These are phyloP conservation scores for Ganaspis sp. DNA, from an alignment of 1,140 invertebrate genomes.

Conservation along the genomic window DNA sequence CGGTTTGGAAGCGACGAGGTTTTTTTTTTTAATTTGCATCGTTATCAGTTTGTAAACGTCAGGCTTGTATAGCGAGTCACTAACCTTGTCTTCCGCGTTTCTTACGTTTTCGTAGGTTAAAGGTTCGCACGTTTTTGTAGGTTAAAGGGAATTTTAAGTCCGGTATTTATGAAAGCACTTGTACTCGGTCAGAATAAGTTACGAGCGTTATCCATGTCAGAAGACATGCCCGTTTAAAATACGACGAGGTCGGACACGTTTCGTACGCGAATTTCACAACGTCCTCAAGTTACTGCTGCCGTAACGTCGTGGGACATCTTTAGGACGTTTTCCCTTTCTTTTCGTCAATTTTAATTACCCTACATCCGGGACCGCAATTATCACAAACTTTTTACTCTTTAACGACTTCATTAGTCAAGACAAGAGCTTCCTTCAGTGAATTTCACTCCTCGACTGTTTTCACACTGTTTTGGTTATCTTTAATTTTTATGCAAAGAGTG, in stretches of 20 bases:
- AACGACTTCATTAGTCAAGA: constrained; percentile 18
- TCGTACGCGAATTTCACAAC: constrained; percentile 57
- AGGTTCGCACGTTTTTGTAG: constrained; percentile 32
- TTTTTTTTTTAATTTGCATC: background rate
- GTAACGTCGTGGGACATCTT: constrained; percentile 55
- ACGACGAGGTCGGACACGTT: constrained; percentile 57
- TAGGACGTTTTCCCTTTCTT: constrained; percentile 43
- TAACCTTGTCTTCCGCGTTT: background rate
- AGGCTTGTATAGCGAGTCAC: background rate
- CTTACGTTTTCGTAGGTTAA: constrained; percentile 15
- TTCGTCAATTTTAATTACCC: constrained; percentile 25
- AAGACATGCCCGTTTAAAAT: constrained; percentile 59
- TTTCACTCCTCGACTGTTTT: background rate
- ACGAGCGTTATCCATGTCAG: constrained; percentile 59
- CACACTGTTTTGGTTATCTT: no score
- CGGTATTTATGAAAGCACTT: constrained; percentile 60
- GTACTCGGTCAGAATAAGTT: constrained; percentile 59
- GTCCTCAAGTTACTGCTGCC: constrained; percentile 54
- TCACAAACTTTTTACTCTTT: background rate
- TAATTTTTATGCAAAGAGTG: no score
- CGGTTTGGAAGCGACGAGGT: no score
- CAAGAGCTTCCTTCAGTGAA: background rate
- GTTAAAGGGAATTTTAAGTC: constrained; percentile 57
- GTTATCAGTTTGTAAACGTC: constrained; percentile 20
- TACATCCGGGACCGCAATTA: background rate